Conservation (phyloP, 2,888 invertebrate genomes). For the Hyles lineata region DNA sequence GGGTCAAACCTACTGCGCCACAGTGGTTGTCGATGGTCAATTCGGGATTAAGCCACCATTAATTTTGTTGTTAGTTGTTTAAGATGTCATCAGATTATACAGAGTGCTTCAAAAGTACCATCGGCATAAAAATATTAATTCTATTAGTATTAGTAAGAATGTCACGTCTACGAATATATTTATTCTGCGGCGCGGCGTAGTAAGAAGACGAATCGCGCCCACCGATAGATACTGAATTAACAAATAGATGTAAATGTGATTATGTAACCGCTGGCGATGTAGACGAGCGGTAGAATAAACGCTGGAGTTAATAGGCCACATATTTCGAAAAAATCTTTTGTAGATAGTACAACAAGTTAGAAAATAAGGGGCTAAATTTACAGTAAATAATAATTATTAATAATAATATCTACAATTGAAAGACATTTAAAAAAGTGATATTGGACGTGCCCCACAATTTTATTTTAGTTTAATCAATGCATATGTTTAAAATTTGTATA, state of each 20-base stretch:
- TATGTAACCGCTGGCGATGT: conserved; percentile 36
- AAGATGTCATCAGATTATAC: too few relatives aligned
- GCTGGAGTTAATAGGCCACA: background rate
- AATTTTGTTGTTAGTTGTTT: too few relatives aligned
- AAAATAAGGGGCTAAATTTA: too few relatives aligned
- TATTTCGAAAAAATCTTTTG: background rate
- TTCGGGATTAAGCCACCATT: too few relatives aligned
- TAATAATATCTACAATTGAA: too few relatives aligned
- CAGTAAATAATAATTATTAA: too few relatives aligned
- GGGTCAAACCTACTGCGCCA: too few relatives aligned
- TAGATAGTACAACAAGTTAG: background rate
- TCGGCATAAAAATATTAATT: background rate
- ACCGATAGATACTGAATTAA: conserved; percentile 53
- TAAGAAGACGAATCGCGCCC: conserved; percentile 52
- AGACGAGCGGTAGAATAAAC: conserved; percentile 37
- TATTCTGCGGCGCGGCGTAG: conserved; percentile 13
- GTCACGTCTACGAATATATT: conserved; percentile 14
- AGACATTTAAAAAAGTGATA: too few relatives aligned
- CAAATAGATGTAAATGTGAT: conserved; percentile 60
- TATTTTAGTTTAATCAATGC: too few relatives aligned
- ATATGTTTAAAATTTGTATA: too few relatives aligned
- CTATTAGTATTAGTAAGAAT: background rate
- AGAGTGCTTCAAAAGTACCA: background rate
- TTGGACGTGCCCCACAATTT: too few relatives aligned
- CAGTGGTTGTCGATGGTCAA: too few relatives aligned